Evolutionary conservation across 2,113 vertebrate species (phyloP).

Genomic region (Sprattus sprattus): DNA sequence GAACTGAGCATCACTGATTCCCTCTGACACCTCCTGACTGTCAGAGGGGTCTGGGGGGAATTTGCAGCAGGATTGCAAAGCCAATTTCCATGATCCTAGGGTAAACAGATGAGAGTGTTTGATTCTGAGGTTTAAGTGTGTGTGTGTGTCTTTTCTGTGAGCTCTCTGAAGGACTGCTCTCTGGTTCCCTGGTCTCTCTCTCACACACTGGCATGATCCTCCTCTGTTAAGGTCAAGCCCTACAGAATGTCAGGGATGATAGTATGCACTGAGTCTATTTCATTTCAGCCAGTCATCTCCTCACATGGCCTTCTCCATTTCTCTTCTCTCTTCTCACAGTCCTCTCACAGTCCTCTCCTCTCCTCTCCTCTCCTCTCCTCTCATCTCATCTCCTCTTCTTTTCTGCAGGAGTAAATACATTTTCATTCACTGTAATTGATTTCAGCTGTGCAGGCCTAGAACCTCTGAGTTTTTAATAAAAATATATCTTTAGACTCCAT

Average conservation of each 20-base stretch:
- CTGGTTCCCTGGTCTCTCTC: slow-evolving; percentile 27
- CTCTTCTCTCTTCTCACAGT: background rate
- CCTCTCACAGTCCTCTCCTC: slow-evolving; percentile 1
- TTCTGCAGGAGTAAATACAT: background rate
- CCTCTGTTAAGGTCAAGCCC: slow-evolving; percentile 76
- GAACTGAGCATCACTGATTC: background rate
- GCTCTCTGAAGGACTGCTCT: slow-evolving; percentile 53
- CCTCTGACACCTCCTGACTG: background rate
- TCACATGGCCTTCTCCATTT: background rate
- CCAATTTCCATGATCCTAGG: background rate
- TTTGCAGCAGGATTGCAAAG: background rate
- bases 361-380: slow-evolving; percentile 54
- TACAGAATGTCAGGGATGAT: slow-evolving; percentile 75
- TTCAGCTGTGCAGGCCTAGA: background rate
- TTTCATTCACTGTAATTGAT: background rate
- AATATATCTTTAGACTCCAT: background rate
- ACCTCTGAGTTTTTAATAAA: background rate
- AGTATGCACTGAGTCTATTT: slow-evolving; percentile 70
- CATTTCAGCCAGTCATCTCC: slow-evolving; percentile 67
- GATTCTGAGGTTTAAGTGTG: background rate
- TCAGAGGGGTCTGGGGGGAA: background rate
- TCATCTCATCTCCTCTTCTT: background rate
- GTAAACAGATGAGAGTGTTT: background rate
- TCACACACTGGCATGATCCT: slow-evolving; percentile 64
- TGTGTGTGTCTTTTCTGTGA: slow-evolving; percentile 22